Percentiles rank a stretch among this genome's conserved stretches.
Evolutionary conservation across 1,140 invertebrate species (phyloP).

Genomic region (Diorhabda elongata): DNA sequence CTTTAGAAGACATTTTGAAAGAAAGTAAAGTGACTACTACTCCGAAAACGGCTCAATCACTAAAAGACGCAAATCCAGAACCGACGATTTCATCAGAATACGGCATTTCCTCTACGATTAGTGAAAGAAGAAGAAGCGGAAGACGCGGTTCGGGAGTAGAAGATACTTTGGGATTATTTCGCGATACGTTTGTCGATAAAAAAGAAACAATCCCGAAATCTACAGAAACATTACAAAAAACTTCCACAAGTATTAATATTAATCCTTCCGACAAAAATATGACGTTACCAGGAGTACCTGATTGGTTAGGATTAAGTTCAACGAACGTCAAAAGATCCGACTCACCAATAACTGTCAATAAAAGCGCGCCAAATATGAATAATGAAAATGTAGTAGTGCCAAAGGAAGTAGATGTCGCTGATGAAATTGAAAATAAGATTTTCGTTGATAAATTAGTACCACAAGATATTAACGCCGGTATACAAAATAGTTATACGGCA

Average conservation of each 20-base stretch:
- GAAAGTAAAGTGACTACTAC: slow-evolving; percentile 30
- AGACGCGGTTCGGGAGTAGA: slow-evolving; percentile 23
- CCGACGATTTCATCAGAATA: background rate
- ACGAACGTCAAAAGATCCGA: background rate
- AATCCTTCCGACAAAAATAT: too few relatives aligned
- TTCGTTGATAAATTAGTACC: slow-evolving; percentile 6
- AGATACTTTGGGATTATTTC: slow-evolving; percentile 19
- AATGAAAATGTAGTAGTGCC: too few relatives aligned
- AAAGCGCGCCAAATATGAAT: too few relatives aligned
- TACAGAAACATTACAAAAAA: slow-evolving; percentile 4
- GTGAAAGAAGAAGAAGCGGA: slow-evolving; percentile 22
- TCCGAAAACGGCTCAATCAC: slow-evolving; percentile 4
- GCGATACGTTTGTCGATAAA: slow-evolving; percentile 5
- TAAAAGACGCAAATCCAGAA: slow-evolving; percentile 9
- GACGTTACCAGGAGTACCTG: slow-evolving; percentile 18
- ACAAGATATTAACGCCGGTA: slow-evolving; percentile 10
- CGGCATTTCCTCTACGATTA: slow-evolving; percentile 5
- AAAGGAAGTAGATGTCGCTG: too few relatives aligned
- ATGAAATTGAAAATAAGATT: too few relatives aligned
- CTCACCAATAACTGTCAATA: background rate
- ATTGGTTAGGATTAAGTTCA: slow-evolving; percentile 25
- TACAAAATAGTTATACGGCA: slow-evolving; percentile 7
- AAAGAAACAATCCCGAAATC: slow-evolving; percentile 1
- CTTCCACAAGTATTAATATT: background rate
- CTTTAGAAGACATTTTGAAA: slow-evolving; percentile 40